phyloP scores from a whole-genome alignment of 2,797 vertebrate species.

The Sardinella longiceps region DNA sequence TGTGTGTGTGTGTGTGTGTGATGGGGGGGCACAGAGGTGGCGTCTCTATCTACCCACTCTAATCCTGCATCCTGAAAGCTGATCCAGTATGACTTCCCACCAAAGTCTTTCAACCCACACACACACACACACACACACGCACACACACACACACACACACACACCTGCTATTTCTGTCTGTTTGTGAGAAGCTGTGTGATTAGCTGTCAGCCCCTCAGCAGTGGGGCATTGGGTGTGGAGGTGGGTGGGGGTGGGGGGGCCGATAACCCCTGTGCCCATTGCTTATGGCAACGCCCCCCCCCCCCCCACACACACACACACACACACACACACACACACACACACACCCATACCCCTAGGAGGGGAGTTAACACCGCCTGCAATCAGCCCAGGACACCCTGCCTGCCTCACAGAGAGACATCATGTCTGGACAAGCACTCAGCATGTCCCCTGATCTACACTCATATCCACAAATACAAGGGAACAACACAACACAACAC shows the following conservation, averaged over 20 bases:
- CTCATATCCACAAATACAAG: background rate
- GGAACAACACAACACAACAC: background rate
- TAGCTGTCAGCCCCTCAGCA: constrained; percentile 76
- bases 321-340: too few relatives aligned
- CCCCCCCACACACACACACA: too few relatives aligned
- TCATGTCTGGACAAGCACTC: constrained; percentile 20
- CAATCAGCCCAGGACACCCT: background rate
- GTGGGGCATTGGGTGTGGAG: background rate
- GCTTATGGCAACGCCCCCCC: constrained; percentile 69
- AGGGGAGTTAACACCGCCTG: constrained; percentile 44
- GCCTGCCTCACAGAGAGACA: background rate
- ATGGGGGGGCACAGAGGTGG: background rate
- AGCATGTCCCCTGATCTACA: constrained; percentile 17
- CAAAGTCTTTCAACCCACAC: background rate
- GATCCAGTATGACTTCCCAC: constrained; percentile 29
- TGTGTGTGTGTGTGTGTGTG: too few relatives aligned
- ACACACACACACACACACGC: constrained; percentile 2
- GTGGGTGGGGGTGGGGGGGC: constrained; percentile 50
- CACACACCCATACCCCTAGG: constrained; percentile 67
- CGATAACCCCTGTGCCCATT: constrained; percentile 77
- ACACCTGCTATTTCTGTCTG: constrained; percentile 64
- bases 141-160: constrained; percentile 10
- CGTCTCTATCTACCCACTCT: constrained; percentile 9
- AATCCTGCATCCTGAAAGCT: constrained; percentile 27
- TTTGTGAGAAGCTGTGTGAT: constrained; percentile 80